These are phyloP conservation scores for Cenopis cana DNA, from an alignment of 2,888 invertebrate genomes.

Conservation along the genomic window DNA sequence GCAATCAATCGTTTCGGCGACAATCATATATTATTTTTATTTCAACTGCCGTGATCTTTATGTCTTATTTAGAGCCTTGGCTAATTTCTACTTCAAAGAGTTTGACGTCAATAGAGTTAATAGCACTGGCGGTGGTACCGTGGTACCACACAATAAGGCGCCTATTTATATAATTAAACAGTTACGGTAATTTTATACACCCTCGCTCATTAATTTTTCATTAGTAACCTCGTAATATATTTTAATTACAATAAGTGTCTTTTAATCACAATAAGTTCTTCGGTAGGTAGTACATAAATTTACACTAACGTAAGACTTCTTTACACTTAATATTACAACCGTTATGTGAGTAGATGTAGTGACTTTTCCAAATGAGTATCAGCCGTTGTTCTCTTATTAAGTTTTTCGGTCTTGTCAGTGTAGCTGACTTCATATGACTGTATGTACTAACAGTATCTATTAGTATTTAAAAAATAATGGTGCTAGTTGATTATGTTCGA, in stretches of 20 bases:
- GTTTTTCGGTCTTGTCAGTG: not conserved
- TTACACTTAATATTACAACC: too few relatives aligned
- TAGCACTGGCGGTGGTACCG: slow-evolving; percentile 9
- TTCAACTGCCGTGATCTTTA: slow-evolving; percentile 47
- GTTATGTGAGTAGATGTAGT: too few relatives aligned
- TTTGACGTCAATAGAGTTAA: slow-evolving; percentile 51
- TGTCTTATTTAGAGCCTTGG: slow-evolving; percentile 53
- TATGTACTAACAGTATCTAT: too few relatives aligned
- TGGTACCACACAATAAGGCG: slow-evolving; percentile 9
- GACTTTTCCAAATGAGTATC: too few relatives aligned
- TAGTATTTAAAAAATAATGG: too few relatives aligned
- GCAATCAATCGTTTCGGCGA: slow-evolving; percentile 26
- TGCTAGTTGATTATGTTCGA: too few relatives aligned
- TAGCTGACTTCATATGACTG: not conserved
- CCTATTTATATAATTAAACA: slow-evolving; percentile 18
- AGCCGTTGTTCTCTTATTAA: too few relatives aligned
- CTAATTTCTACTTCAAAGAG: slow-evolving; percentile 55
- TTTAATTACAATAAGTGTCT: not conserved
- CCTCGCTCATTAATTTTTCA: slow-evolving; percentile 5
- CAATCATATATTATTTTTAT: slow-evolving; percentile 41
- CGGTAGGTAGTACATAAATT: too few relatives aligned
- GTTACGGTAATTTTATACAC: not conserved
- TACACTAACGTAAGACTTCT: too few relatives aligned
- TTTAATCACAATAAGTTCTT: not conserved
- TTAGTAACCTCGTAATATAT: not conserved